These are phyloP conservation scores for Opisthograptis luteolata DNA, from an alignment of 2,888 invertebrate genomes.

Conservation along the genomic window DNA sequence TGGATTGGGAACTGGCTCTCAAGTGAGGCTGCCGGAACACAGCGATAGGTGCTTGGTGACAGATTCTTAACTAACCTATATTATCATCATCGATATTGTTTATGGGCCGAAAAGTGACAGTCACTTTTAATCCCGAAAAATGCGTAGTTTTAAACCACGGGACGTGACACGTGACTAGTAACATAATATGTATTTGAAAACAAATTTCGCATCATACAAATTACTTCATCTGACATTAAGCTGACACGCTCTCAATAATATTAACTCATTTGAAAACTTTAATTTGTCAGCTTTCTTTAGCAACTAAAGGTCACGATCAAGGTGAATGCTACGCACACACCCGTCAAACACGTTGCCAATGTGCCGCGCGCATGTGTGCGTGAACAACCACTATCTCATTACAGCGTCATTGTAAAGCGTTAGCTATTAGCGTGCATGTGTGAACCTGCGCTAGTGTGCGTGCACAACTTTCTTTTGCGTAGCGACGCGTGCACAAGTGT, in stretches of 20 bases:
- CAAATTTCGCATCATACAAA: not conserved
- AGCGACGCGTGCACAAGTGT: constrained; percentile 39
- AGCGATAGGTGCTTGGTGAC: no score
- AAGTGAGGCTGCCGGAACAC: no score
- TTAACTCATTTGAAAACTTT: constrained; percentile 3
- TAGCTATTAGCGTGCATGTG: constrained; percentile 19
- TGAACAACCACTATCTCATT: no score
- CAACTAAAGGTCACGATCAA: constrained; percentile 38
- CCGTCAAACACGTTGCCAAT: constrained; percentile 18
- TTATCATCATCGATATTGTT: no score
- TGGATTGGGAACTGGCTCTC: no score
- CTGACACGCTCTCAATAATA: not conserved
- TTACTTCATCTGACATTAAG: not conserved
- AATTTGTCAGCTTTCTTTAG: constrained; percentile 19
- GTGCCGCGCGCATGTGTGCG: constrained; percentile 19
- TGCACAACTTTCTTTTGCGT: constrained; percentile 52
- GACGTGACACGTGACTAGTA: no score
- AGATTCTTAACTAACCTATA: no score
- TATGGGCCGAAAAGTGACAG: no score
- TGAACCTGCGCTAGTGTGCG: constrained; percentile 38
- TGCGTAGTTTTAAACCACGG: no score
- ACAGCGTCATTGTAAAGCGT: not conserved
- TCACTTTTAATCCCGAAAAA: no score
- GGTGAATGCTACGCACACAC: constrained; percentile 30
- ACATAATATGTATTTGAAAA: no score